Evolutionary conservation across 1,140 invertebrate genomes (phyloP), one percentile per base, ranked within the genome.

Genomic region (Himalopsyche phryganea): DNA sequence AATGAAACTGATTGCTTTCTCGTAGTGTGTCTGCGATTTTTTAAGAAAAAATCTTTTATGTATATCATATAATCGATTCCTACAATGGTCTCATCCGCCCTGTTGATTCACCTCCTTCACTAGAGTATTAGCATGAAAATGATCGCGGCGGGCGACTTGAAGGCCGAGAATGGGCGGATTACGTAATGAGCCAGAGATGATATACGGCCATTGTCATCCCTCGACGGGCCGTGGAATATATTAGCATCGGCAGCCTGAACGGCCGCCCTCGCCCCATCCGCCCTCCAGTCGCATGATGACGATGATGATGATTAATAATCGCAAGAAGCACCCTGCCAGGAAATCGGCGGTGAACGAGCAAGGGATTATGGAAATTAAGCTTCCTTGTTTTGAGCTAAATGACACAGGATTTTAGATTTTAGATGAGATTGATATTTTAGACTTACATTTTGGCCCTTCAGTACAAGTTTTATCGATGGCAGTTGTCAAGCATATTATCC

Each of bases 41-140:
- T n/a, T n/a, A n/a, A n/a, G n/a, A n/a, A n/a, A n/a, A n/a, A n/a
- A n/a, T n/a, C n/a, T n/a, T n/a, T n/a, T n/a, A n/a, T n/a, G n/a
- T n/a, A n/a, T n/a, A n/a, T n/a, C n/a, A n/a, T n/a, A 28, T 9
- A 28, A 3, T 28, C 23, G 23, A 28, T 28, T 28, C 23, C 23
- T 28, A 28, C 23, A 9, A 28, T 28, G 4, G 9, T 9, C 23
- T 9, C 38, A 11, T 40, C 11, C 5, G 33, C 18, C 19, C 17
- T 28, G 36, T 28, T 17, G 23, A 47, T 54, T 38, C 54, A 50
- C 33, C 54, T 57, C 47, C 36, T 45, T 38, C 23, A 9, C 23
- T 46, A 50, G 61, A 57, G 53, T 63, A 63, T 63, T 63, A 63
- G 61, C 61, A 63, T 63, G 61, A 63, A 63, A 63, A 63, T 63